phyloP scores from a whole-genome alignment of 2,888 invertebrate species.

The Drosophila cognata region DNA sequence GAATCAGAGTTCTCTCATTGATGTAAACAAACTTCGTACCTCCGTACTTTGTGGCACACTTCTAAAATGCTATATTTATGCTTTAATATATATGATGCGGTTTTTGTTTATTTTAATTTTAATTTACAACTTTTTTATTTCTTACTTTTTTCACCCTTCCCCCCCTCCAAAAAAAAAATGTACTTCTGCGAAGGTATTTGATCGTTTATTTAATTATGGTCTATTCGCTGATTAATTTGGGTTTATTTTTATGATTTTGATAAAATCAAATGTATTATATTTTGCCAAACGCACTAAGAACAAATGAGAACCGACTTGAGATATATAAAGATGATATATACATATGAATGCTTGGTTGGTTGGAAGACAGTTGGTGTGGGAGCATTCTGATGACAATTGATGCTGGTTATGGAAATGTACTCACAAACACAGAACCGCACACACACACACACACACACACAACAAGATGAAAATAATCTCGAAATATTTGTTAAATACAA shows the following conservation, averaged over 20 bases:
- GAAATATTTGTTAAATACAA: conserved; percentile 64
- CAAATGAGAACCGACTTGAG: conserved; percentile 34
- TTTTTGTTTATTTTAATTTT: conserved; percentile 69
- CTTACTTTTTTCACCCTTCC: conserved; percentile 61
- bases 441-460: conserved; percentile 31
- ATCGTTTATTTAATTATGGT: conserved; percentile 38
- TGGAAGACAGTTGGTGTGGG: conserved; percentile 41
- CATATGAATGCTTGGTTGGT: conserved; percentile 27
- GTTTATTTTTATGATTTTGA: conserved; percentile 61
- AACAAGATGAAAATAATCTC: conserved; percentile 59
- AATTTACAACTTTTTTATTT: conserved; percentile 66
- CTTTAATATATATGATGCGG: conserved; percentile 36
- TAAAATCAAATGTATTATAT: conserved; percentile 61
- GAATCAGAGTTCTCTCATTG: not conserved
- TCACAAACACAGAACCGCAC: conserved; percentile 22
- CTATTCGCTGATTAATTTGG: conserved; percentile 31
- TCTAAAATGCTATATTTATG: conserved; percentile 8
- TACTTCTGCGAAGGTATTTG: conserved; percentile 66
- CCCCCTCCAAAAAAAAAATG: conserved; percentile 13
- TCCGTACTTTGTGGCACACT: conserved; percentile 10
- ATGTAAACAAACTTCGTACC: not conserved
- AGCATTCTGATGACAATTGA: conserved; percentile 35
- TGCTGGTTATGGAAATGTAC: conserved; percentile 55
- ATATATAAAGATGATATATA: not conserved
- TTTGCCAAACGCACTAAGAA: conserved; percentile 62